phyloP scores from a whole-genome alignment of 2,113 vertebrate species.

The rabbit (Oryctolagus cuniculus) region mOryCun1.1 NC_091441.1:503501-504000 shows the following conservation, averaged over 20 bases:
- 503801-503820: too few relatives aligned
- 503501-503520: not conserved
- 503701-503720: not conserved
- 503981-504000: too few relatives aligned
- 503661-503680: not conserved
- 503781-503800: not conserved
- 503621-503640: not conserved
- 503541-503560: conserved; percentile 62
- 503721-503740: not conserved
- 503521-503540: conserved; percentile 66
- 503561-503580: conserved; percentile 54
- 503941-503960: too few relatives aligned
- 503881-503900: too few relatives aligned
- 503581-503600: conserved; percentile 43
- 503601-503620: conserved; percentile 51
- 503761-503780: not conserved
- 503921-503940: too few relatives aligned
- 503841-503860: not conserved
- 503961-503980: too few relatives aligned
- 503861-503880: not conserved
- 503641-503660: conserved; percentile 61
- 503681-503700: not conserved
- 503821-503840: not conserved
- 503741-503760: conserved; percentile 14
- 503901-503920: too few relatives aligned